These are phyloP conservation scores for Ctenopoma kingsleyae DNA, from an alignment of 2,797 vertebrate species.

Conservation along the genomic window DNA sequence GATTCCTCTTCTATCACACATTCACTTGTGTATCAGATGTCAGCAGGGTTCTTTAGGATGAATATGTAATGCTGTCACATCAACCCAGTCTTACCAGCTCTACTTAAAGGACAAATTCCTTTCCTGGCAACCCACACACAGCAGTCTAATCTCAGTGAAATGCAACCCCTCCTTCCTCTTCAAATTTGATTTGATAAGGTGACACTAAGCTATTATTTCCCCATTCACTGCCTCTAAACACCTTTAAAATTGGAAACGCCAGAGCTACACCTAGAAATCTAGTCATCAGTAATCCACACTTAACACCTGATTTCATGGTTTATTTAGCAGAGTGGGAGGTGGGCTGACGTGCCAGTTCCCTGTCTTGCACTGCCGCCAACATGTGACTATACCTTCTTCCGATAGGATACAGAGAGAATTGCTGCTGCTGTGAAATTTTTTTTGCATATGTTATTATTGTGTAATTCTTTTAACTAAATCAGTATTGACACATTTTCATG, in stretches of 20 bases:
- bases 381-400: not conserved
- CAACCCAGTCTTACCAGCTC: not conserved
- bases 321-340: slow-evolving; percentile 9
- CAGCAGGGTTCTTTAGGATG: not conserved
- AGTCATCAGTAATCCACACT: slow-evolving; percentile 6
- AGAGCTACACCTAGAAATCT: not conserved
- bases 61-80: slow-evolving; percentile 13
- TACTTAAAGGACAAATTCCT: slow-evolving; percentile 12
- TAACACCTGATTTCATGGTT: slow-evolving; percentile 15
- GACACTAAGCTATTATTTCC: slow-evolving; percentile 21
- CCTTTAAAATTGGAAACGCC: slow-evolving; percentile 17
- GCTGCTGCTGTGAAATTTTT: not conserved
- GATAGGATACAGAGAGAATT: not conserved
- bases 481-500: too few relatives aligned
- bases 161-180: slow-evolving; percentile 7
- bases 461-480: not conserved
- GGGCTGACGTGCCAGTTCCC: slow-evolving; percentile 2
- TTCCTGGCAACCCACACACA: slow-evolving; percentile 4
- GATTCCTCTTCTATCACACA: slow-evolving; percentile 14
- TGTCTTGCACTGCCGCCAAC: slow-evolving; percentile 6
- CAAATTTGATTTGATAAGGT: slow-evolving; percentile 22
- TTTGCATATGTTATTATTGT: not conserved
- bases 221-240: slow-evolving; percentile 10
- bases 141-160: slow-evolving; percentile 14
- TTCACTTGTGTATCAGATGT: not conserved